Evolutionary conservation across 2,113 vertebrate species (phyloP), one percentile per base, ranked within the genome.

Genomic region (Paedocypris sp.): DNA sequence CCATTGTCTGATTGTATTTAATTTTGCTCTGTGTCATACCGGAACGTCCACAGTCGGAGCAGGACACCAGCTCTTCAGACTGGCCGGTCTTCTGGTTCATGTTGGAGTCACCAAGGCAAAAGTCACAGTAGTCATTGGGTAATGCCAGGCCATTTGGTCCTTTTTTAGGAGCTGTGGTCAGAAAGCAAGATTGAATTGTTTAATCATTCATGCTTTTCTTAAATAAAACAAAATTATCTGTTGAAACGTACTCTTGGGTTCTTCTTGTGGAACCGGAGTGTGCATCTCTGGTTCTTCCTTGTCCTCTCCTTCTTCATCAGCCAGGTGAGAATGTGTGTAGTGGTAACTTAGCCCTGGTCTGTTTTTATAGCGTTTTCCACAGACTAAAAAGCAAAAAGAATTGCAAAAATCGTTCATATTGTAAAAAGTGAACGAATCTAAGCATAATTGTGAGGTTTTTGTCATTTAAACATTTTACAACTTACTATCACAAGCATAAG

Each of bases 401-500:
- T 2, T 38, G 7, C 22, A 29, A 29, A 41, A 18, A 41, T 9
- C 1, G 2, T 41, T 19, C n/a, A n/a, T n/a, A n/a, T n/a, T n/a
- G n/a, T n/a, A n/a, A n/a, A n/a, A n/a, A n/a, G n/a, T n/a, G n/a
- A n/a, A n/a, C n/a, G n/a, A n/a, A n/a, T n/a, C n/a, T n/a, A n/a
- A n/a, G 2, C 10, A 43, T 20, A 42, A 42, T 3, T 2, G 5
- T 19, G 4, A 12, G 9, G 4, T 18, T 41, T 41, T 11, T 19
- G 20, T 20, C 4, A 11, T 10, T 45, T 15, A 36, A 3, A 49
- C 47, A 66, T 58, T 56, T 28, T 35, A 35, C 1, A 50, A 92
- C 94, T 94, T 80, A 98, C 94, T 98, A 85, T 98, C 94, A 47
- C 94, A 98, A 33, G 94, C 92, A 23, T 97, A 97, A 0, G 94